Percentiles rank a stretch among this genome's conserved stretches.
phyloP scores from a whole-genome alignment of 2,888 invertebrate genomes.

The Coleophora flavipennella region DNA sequence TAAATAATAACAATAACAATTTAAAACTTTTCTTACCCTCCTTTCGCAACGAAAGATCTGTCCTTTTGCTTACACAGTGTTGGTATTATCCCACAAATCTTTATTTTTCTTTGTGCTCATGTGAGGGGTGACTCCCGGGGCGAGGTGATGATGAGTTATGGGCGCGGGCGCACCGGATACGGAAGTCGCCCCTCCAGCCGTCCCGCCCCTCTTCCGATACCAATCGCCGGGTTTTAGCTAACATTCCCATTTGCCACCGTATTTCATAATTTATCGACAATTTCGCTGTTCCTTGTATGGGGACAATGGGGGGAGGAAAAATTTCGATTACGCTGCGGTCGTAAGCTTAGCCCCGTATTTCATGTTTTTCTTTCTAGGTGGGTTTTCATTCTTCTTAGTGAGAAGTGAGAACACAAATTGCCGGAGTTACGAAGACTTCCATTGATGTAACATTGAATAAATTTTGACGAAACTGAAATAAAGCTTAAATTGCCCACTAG shows the following conservation, averaged over 20 bases:
- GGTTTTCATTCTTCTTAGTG: too few relatives aligned
- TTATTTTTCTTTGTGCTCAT: constrained; percentile 54
- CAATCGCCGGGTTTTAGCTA: constrained; percentile 53
- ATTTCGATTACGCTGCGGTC: too few relatives aligned
- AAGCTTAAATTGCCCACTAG: too few relatives aligned
- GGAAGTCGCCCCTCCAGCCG: constrained; percentile 59
- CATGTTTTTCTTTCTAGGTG: too few relatives aligned
- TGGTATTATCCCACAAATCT: constrained; percentile 66
- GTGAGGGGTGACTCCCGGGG: constrained; percentile 49
- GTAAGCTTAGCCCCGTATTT: too few relatives aligned
- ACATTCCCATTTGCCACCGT: constrained; percentile 31
- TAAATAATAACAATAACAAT: too few relatives aligned
- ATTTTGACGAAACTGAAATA: too few relatives aligned
- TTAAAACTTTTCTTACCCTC: too few relatives aligned
- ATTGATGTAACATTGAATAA: too few relatives aligned
- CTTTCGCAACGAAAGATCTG: constrained; percentile 1
- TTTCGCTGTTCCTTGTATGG: background rate
- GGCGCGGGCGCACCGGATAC: constrained; percentile 39
- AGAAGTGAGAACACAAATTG: too few relatives aligned
- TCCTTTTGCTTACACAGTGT: constrained; percentile 44
- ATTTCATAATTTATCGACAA: constrained; percentile 56
- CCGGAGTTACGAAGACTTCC: too few relatives aligned
- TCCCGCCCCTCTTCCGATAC: constrained; percentile 61
- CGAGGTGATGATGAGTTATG: constrained; percentile 68
- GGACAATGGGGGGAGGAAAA: too few relatives aligned